Conservation (phyloP, 64 coral and sea anemone genomes). For the Acropora tenuis region DNA sequence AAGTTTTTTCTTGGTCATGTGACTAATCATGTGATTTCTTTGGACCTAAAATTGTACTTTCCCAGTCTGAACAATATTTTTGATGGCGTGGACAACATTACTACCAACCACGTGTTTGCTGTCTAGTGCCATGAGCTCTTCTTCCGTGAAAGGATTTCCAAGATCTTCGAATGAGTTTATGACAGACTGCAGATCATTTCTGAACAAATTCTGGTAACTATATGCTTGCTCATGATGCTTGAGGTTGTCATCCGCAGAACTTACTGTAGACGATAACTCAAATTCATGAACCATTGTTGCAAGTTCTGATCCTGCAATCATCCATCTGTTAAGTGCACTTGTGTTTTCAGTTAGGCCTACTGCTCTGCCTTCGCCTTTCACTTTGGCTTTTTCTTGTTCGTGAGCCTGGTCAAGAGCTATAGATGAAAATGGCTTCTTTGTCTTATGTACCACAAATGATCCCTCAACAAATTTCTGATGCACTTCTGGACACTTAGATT, state of each 20-base stretch:
- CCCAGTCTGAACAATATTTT: conserved; percentile 34
- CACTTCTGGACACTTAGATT: background rate
- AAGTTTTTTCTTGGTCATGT: background rate
- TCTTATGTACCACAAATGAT: background rate
- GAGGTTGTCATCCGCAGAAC: background rate
- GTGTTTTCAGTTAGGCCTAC: background rate
- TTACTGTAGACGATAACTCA: background rate
- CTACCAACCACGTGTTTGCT: conserved; percentile 32
- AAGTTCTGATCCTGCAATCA: background rate
- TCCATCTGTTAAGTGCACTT: background rate
- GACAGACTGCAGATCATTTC: background rate
- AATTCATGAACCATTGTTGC: conserved; percentile 5
- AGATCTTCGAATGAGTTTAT: background rate
- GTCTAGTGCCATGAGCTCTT: conserved; percentile 20
- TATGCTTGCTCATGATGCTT: conserved; percentile 4
- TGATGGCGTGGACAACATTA: background rate
- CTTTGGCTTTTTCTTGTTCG: background rate
- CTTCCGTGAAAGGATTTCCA: background rate
- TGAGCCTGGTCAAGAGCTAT: background rate
- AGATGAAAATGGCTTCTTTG: background rate
- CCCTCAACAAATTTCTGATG: background rate
- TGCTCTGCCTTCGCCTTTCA: background rate
- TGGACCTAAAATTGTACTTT: conserved; percentile 10
- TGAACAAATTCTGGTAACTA: background rate
- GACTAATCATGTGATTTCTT: background rate